phyloP scores from a whole-genome alignment of 2,888 invertebrate species.

The Platyscelio sp. region DNA sequence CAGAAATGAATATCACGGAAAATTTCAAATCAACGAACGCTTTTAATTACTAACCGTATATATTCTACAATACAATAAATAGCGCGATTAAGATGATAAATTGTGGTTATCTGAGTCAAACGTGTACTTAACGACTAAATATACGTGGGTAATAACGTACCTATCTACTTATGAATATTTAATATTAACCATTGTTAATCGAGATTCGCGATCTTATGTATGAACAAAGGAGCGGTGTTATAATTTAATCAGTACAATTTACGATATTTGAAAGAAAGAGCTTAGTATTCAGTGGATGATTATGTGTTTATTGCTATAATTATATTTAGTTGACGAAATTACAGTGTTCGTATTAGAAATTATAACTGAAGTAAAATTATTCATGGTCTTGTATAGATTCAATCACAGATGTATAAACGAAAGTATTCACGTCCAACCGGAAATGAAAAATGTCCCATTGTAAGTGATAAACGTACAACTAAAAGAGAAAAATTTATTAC shows the following conservation, averaged over 20 bases:
- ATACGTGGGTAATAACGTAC: too few relatives aligned
- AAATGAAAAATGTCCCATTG: constrained; percentile 55
- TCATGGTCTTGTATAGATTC: constrained; percentile 30
- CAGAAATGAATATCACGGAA: too few relatives aligned
- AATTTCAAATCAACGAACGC: constrained; percentile 14
- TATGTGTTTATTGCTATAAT: neutral
- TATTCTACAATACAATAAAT: too few relatives aligned
- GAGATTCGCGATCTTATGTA: too few relatives aligned
- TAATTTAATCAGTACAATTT: too few relatives aligned
- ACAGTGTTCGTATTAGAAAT: neutral
- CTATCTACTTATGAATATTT: constrained; percentile 43
- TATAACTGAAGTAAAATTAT: constrained; percentile 22
- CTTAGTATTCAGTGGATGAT: too few relatives aligned
- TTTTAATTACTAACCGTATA: constrained; percentile 51
- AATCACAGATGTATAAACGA: constrained; percentile 38
- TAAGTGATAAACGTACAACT: constrained; percentile 60
- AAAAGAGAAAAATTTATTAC: constrained; percentile 53
- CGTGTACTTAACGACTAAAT: too few relatives aligned
- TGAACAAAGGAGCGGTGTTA: too few relatives aligned
- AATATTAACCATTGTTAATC: too few relatives aligned
- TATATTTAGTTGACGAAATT: constrained; percentile 13
- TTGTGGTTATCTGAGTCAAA: too few relatives aligned
- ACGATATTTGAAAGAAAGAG: too few relatives aligned
- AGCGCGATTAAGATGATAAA: too few relatives aligned
- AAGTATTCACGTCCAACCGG: constrained; percentile 46